Conservation (phyloP, 2,113 vertebrate species). For the Vimba vimba region DNA sequence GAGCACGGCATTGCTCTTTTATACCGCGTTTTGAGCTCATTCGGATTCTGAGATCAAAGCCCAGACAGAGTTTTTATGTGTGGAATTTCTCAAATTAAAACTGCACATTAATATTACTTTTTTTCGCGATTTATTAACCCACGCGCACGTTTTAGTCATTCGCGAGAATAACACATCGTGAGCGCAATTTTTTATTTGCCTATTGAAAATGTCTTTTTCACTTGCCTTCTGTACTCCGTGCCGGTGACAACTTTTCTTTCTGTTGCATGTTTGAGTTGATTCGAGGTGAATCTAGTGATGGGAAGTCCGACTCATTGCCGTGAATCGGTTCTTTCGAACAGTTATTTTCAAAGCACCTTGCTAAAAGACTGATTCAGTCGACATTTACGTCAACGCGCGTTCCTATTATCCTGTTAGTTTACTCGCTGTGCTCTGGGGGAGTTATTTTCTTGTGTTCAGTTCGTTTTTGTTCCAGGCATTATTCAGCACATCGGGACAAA, state of each 20-base stretch:
- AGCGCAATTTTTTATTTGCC: neutral
- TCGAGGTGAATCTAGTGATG: constrained; percentile 24
- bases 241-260: constrained; percentile 13
- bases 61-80: constrained; percentile 53
- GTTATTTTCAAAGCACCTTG: neutral
- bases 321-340: constrained; percentile 29
- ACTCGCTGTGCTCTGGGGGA: too few relatives aligned
- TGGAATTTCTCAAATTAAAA: constrained; percentile 46
- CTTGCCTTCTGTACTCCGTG: neutral
- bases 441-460: too few relatives aligned
- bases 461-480: neutral
- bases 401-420: neutral
- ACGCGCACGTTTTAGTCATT: neutral
- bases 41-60: constrained; percentile 57
- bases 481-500: neutral
- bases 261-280: constrained; percentile 24
- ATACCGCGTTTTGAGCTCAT: neutral
- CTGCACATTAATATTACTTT: constrained; percentile 40
- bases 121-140: neutral
- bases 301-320: neutral
- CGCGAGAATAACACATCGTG: neutral
- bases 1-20: neutral
- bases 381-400: neutral
- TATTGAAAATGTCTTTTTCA: neutral
- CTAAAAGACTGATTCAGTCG: neutral